These are phyloP conservation scores for Paratilapia polleni DNA, from an alignment of 2,113 vertebrate genomes.

Conservation along the genomic window DNA sequence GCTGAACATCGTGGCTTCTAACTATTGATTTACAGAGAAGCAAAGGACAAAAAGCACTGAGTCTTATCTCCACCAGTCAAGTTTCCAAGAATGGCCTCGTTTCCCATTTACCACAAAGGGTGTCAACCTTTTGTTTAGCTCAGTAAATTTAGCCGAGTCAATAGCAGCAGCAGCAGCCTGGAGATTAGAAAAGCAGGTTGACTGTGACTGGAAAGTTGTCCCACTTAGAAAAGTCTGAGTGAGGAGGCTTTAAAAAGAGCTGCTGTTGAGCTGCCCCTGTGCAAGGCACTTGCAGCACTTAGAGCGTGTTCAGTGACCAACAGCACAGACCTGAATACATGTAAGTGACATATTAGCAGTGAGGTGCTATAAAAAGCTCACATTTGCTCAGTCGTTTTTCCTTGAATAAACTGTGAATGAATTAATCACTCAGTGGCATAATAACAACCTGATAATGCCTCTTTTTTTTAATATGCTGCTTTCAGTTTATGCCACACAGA, in stretches of 20 bases:
- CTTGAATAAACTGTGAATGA: not conserved
- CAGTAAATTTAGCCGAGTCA: slow-evolving; percentile 58
- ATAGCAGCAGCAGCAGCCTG: slow-evolving; percentile 38
- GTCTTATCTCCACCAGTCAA: slow-evolving; percentile 38
- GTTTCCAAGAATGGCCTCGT: slow-evolving; percentile 27
- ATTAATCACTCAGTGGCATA: not conserved
- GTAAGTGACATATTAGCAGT: not conserved
- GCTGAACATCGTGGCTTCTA: not conserved
- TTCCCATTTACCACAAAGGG: slow-evolving; percentile 42
- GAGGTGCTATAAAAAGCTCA: not conserved
- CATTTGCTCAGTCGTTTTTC: not conserved
- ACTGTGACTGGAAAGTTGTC: slow-evolving; percentile 33
- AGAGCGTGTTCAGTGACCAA: not conserved
- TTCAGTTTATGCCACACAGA: slow-evolving; percentile 95
- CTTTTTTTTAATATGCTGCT: slow-evolving; percentile 42
- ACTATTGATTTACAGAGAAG: slow-evolving; percentile 26
- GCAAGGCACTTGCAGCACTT: not conserved
- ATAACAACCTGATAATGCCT: not conserved
- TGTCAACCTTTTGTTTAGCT: slow-evolving; percentile 60
- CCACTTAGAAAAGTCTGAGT: slow-evolving; percentile 38
- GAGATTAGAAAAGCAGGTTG: slow-evolving; percentile 42
- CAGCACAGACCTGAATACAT: not conserved
- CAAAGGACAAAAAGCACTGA: slow-evolving; percentile 31
- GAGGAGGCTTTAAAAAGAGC: not conserved
- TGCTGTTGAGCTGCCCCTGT: not conserved